A percentile compares a stretch with the other conserved stretches of the same genome.
These are phyloP conservation scores for Heliothis peltigera DNA, from an alignment of 2,888 invertebrate species.

Conservation along the genomic window DNA sequence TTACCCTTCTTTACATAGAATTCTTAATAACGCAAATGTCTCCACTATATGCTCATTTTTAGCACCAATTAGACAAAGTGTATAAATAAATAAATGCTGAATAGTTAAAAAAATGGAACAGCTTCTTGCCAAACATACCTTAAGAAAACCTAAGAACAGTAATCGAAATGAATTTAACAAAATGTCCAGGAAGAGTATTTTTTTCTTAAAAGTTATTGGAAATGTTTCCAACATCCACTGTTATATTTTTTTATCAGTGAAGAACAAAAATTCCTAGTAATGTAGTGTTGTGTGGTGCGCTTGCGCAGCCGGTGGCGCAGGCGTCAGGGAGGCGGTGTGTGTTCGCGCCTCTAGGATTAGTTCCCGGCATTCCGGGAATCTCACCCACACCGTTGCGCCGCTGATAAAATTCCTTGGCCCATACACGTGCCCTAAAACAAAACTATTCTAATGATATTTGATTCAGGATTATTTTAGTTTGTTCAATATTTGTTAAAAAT, in stretches of 20 bases:
- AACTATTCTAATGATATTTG: constrained; percentile 32
- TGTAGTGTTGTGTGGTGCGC: constrained; percentile 21
- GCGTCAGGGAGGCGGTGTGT: constrained; percentile 60
- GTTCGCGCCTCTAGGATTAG: constrained; percentile 66
- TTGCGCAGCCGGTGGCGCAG: constrained; percentile 47
- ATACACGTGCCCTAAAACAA: constrained; percentile 37
- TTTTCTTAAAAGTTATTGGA: background rate
- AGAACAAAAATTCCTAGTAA: constrained; percentile 13
- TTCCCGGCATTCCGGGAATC: constrained; percentile 67
- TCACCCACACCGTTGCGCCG: constrained; percentile 48
- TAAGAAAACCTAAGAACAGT: background rate
- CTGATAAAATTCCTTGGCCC: constrained; percentile 64
- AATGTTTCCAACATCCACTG: background rate
- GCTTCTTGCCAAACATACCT: too few relatives aligned
- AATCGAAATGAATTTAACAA: background rate
- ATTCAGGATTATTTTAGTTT: constrained; percentile 21
- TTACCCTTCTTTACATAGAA: background rate
- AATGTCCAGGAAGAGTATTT: background rate
- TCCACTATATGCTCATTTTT: too few relatives aligned
- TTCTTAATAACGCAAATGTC: background rate
- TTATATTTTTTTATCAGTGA: background rate
- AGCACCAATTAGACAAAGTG: too few relatives aligned
- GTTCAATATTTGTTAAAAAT: background rate
- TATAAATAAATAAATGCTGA: too few relatives aligned
- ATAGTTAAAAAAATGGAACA: too few relatives aligned